Evolutionary conservation across 2,797 vertebrate genomes (phyloP).

Genomic region (Tangara arthus): DNA sequence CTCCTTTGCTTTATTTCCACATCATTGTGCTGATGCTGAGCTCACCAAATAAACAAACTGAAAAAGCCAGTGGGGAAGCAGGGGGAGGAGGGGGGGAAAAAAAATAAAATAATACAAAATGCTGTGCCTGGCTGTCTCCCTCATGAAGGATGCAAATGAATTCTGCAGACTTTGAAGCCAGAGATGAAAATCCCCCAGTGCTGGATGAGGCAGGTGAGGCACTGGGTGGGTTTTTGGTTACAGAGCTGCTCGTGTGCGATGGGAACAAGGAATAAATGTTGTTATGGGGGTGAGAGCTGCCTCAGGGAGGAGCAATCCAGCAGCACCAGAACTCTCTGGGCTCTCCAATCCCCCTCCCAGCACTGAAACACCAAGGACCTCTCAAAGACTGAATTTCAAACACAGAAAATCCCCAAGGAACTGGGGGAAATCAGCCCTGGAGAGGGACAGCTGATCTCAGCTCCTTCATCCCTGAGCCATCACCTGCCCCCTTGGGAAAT

Average conservation of each 20-base stretch:
- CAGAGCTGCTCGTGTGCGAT: not conserved
- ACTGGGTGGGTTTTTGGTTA: not conserved
- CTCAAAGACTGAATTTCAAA: not conserved
- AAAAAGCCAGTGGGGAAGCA: not conserved
- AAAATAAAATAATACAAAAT: not conserved
- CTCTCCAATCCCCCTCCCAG: not conserved
- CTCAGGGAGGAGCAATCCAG: not conserved
- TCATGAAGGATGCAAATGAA: not conserved
- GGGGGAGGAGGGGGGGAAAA: not conserved
- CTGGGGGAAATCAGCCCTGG: rapidly evolving
- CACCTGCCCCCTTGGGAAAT: rapidly evolving
- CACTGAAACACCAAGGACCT: rapidly evolving
- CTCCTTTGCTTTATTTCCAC: slow-evolving; percentile 47
- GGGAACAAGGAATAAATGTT: not conserved
- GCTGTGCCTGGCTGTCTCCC: not conserved
- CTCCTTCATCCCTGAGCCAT: not conserved
- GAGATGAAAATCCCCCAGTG: not conserved
- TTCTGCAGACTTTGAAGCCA: not conserved
- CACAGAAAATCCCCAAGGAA: not conserved
- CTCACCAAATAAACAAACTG: slow-evolving; percentile 45
- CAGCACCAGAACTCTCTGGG: not conserved
- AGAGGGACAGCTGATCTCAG: rapidly evolving
- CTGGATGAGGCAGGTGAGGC: not conserved
- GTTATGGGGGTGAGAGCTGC: not conserved
- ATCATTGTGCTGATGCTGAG: slow-evolving; percentile 10